Evolutionary conservation across 2,797 vertebrate species (phyloP).

Genomic region (Otus scops): DNA sequence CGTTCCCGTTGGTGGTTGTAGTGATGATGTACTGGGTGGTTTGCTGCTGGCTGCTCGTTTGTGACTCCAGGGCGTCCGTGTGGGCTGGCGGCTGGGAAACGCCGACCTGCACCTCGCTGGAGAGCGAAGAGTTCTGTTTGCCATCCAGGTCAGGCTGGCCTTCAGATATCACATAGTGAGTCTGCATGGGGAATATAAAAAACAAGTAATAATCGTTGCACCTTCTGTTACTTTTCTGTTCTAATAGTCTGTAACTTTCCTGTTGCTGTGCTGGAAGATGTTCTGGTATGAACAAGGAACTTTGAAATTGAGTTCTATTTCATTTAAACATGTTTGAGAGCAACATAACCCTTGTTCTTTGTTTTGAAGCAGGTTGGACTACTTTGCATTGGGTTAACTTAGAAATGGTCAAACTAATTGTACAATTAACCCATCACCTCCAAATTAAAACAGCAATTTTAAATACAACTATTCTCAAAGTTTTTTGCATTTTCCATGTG

Average conservation of each 20-base stretch:
- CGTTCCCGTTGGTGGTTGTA: constrained; percentile 87
- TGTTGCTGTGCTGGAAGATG: not conserved
- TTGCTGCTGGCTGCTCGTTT: constrained; percentile 78
- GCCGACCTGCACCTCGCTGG: constrained; percentile 69
- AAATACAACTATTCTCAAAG: not conserved
- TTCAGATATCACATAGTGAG: constrained; percentile 95
- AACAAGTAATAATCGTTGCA: not conserved
- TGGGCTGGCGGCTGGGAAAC: constrained; percentile 77
- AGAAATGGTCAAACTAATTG: not conserved
- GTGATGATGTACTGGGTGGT: constrained; percentile 96
- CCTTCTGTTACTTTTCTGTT: not conserved
- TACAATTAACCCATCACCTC: not conserved
- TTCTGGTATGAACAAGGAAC: not conserved
- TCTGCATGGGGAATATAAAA: constrained; percentile 69
- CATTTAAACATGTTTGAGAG: not conserved
- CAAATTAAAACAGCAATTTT: not conserved
- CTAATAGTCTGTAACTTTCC: not conserved
- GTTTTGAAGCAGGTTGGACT: not conserved
- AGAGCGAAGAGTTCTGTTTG: constrained; percentile 77
- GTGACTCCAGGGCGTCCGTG: constrained; percentile 83
- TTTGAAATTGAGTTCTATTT: not conserved
- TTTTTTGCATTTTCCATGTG: not conserved
- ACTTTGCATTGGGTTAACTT: not conserved
- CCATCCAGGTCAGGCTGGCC: constrained; percentile 89
- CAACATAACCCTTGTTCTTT: not conserved